Evolutionary conservation across 1,140 invertebrate genomes (phyloP), one percentile per base, ranked within the genome.

Genomic region (Homarus americanus): DNA sequence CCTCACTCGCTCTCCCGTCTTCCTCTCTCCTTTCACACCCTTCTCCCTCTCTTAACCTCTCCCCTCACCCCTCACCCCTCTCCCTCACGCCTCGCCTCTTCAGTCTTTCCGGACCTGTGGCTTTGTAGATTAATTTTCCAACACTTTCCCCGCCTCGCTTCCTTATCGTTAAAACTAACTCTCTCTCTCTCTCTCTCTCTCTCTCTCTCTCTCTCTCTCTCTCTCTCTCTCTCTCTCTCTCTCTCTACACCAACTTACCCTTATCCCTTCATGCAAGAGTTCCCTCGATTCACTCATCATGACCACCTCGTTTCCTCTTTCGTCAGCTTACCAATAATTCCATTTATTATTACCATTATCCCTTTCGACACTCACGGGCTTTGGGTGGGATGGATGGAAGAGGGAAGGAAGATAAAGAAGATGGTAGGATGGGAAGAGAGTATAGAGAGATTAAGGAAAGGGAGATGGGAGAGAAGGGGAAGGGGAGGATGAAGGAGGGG

Each of bases 121-220:
- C 63, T 66, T 20, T 72, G 2, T 72, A 34, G 5, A 72, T 28
- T 9, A 7, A 72, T 72, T n/a, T 72, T 32, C 15, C 1, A 32
- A 12, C 66, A 28, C 66, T 4, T 72, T n/a, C 34, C 66, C 4
- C 66, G n/a, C 66, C n/a, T n/a, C n/a, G n/a, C n/a, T n/a, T n/a
- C n/a, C n/a, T n/a, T n/a, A n/a, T n/a, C n/a, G n/a, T n/a, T n/a
- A n/a, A n/a, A n/a, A n/a, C n/a, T n/a, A n/a, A n/a, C n/a, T n/a
- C n/a, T n/a, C n/a, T n/a, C n/a, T 9, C 9, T 24, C 9, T 78
- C 75, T 40, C 15, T 78, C 75, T 78, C 75, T 78, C 36, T 78
- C 75, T 78, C 75, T 40, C 72, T 75, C n/a, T 75, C 72, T 75
- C 72, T 75, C 73, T 76, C 28, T 76, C 73, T 76, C 73, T 76